A percentile compares a stretch with the other conserved stretches of the same genome.
These are phyloP conservation scores for Diadophis punctatus DNA, from an alignment of 2,113 vertebrate species.

Conservation along the genomic window DNA sequence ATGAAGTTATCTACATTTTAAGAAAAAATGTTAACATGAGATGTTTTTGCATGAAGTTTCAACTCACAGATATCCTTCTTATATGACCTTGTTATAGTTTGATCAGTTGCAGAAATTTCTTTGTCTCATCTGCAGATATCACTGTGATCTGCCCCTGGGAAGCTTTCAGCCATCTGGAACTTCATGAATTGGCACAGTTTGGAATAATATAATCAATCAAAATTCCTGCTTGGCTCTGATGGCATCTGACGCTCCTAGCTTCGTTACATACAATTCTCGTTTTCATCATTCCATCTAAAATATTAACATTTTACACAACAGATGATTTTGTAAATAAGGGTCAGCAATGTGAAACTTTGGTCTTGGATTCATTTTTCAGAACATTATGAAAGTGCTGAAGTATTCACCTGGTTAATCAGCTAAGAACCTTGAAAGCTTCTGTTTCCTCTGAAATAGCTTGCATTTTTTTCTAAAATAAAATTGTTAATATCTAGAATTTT, in stretches of 20 bases:
- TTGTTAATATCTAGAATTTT: background rate
- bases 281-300: slow-evolving; percentile 38
- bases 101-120: background rate
- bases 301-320: slow-evolving; percentile 12
- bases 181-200: slow-evolving; percentile 77
- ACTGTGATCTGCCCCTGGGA: slow-evolving; percentile 82
- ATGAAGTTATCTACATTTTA: background rate
- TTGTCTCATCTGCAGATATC: slow-evolving; percentile 67
- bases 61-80: background rate
- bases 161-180: slow-evolving; percentile 78
- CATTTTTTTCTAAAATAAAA: slow-evolving; percentile 11
- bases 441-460: slow-evolving; percentile 26
- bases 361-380: slow-evolving; percentile 54
- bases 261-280: slow-evolving; percentile 36
- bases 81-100: slow-evolving; percentile 23
- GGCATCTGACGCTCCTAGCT: slow-evolving; percentile 28
- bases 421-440: slow-evolving; percentile 43
- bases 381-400: slow-evolving; percentile 42
- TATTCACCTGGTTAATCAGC: slow-evolving; percentile 26
- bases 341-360: slow-evolving; percentile 39
- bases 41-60: background rate
- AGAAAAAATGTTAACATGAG: background rate
- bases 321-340: slow-evolving; percentile 46
- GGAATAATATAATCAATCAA: slow-evolving; percentile 72
- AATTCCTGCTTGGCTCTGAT: slow-evolving; percentile 2